Conservation (phyloP, 2,113 vertebrate genomes). For the Eudyptes chrysolophus region DNA sequence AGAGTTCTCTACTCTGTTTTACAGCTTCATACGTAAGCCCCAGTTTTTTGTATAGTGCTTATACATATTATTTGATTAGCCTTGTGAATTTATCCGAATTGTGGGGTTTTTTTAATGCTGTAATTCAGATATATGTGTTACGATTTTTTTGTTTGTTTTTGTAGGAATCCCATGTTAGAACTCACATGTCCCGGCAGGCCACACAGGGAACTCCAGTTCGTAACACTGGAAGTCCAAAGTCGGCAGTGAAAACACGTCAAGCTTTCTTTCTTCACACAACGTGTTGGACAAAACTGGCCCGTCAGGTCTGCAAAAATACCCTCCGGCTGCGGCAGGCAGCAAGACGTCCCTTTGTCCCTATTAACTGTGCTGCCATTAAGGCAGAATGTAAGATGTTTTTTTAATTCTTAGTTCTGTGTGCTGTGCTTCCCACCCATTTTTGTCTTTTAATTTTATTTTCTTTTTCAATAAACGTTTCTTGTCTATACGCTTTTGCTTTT, state of each 20-base stretch:
- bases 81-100: background rate
- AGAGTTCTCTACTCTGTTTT: background rate
- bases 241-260: constrained; percentile 95
- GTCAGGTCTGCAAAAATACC: constrained; percentile 97
- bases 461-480: constrained; percentile 86
- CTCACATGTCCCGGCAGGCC: constrained; percentile 88
- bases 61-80: background rate
- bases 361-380: constrained; percentile 99
- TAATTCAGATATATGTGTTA: background rate
- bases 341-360: constrained; percentile 97
- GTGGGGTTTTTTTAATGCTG: background rate
- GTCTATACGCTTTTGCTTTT: constrained; percentile 79
- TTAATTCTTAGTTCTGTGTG: constrained; percentile 93
- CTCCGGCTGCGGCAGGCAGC: constrained; percentile 95
- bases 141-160: background rate
- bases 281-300: constrained; percentile 95
- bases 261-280: constrained; percentile 96
- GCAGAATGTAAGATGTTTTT: constrained; percentile 99
- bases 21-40: background rate
- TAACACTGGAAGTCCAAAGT: constrained; percentile 94
- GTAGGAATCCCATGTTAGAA: constrained; percentile 85
- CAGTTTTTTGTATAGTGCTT: background rate
- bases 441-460: constrained; percentile 73
- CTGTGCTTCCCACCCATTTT: constrained; percentile 78
- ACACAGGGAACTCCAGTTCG: constrained; percentile 90